These are phyloP conservation scores for Drosophila ficusphila DNA, from an alignment of 1,140 invertebrate species.

Conservation along the genomic window DNA sequence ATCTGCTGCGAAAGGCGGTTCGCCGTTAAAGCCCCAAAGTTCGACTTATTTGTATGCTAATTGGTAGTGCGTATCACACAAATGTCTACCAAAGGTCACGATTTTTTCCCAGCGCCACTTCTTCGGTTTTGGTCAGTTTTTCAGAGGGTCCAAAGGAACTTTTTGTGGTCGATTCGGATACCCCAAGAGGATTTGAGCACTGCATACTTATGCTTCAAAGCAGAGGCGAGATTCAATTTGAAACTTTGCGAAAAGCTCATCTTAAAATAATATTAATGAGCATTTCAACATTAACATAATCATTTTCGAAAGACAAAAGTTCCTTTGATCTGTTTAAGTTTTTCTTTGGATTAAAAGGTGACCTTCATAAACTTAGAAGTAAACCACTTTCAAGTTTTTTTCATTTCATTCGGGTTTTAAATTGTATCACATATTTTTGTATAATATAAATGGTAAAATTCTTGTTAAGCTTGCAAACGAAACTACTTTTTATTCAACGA, in stretches of 20 bases:
- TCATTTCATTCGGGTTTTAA: too few species aligned
- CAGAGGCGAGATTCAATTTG: not conserved
- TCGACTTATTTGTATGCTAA: conserved; percentile 31
- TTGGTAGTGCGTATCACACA: conserved; percentile 1
- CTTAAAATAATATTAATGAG: not conserved
- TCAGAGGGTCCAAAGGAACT: not conserved
- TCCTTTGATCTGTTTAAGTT: too few species aligned
- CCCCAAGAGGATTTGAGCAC: conserved; percentile 15
- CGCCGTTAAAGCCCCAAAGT: conserved; percentile 1
- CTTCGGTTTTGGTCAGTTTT: not conserved
- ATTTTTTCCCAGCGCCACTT: not conserved
- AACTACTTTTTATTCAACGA: too few species aligned
- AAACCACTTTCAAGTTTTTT: too few species aligned
- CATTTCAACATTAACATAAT: too few species aligned
- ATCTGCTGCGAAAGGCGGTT: conserved; percentile 7
- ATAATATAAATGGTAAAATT: too few species aligned
- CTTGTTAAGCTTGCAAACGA: too few species aligned
- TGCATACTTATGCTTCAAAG: not conserved
- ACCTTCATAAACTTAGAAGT: too few species aligned
- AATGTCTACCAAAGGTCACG: conserved; percentile 16
- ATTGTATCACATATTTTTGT: too few species aligned
- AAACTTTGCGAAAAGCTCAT: not conserved
- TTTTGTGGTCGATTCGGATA: conserved; percentile 5
- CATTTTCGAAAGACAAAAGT: too few species aligned
- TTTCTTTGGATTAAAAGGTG: too few species aligned